phyloP scores from a whole-genome alignment of 2,888 invertebrate genomes.

The Hesperia comma region DNA sequence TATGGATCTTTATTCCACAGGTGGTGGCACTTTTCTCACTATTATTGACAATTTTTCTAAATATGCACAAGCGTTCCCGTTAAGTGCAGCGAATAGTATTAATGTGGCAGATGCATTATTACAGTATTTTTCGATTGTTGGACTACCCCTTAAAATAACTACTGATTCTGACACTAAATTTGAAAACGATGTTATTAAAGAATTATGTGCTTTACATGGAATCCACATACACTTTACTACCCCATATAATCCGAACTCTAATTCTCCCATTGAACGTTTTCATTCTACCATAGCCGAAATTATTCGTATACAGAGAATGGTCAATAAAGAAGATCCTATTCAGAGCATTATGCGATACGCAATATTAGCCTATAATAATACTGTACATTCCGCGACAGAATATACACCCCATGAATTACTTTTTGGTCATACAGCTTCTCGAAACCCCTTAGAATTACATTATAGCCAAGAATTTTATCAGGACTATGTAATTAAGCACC shows the following conservation, averaged over 20 bases:
- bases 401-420: constrained; percentile 49
- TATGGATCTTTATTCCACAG: constrained; percentile 33
- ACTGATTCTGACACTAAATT: constrained; percentile 48
- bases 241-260: constrained; percentile 39
- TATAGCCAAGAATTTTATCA: constrained; percentile 77
- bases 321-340: constrained; percentile 45
- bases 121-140: constrained; percentile 41
- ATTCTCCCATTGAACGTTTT: constrained; percentile 41
- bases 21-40: constrained; percentile 41
- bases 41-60: constrained; percentile 49
- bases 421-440: constrained; percentile 48
- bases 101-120: constrained; percentile 45
- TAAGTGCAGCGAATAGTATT: constrained; percentile 41
- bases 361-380: constrained; percentile 48
- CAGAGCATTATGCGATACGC: constrained; percentile 46
- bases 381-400: constrained; percentile 47
- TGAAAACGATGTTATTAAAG: constrained; percentile 47
- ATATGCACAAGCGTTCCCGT: constrained; percentile 46
- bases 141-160: constrained; percentile 45
- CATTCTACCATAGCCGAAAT: constrained; percentile 41
- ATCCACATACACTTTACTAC: constrained; percentile 41
- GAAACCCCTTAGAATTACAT: constrained; percentile 50
- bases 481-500: constrained; percentile 88
- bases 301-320: constrained; percentile 41
- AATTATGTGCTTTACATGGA: constrained; percentile 38